Conservation (phyloP, 2,888 invertebrate species). For the Stenchaetothrips biformis region DNA sequence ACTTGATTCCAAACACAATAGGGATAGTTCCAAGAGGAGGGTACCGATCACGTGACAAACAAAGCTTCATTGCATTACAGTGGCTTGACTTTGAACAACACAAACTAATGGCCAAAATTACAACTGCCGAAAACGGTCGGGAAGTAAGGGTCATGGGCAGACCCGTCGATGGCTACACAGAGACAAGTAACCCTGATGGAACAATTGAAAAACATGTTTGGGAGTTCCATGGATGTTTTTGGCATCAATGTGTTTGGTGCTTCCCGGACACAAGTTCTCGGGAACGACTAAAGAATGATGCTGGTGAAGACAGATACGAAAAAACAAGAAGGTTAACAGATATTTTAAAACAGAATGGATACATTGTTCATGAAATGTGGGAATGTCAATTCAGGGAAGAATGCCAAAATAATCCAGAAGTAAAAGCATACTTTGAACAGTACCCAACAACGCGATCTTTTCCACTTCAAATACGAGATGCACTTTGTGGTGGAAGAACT, state of each 20-base stretch:
- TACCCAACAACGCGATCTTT: background rate
- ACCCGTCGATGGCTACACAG: too few relatives aligned
- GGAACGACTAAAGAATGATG: background rate
- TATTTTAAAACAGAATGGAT: background rate
- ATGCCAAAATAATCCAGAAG: background rate
- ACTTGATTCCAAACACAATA: too few relatives aligned
- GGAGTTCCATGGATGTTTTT: background rate
- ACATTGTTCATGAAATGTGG: slow-evolving; percentile 5
- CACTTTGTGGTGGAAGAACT: background rate
- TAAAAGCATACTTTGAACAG: background rate
- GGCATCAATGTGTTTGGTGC: background rate
- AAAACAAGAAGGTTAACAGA: background rate
- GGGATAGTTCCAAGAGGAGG: too few relatives aligned
- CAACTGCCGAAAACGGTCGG: too few relatives aligned
- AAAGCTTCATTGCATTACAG: too few relatives aligned
- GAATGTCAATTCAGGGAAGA: background rate
- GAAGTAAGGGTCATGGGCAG: too few relatives aligned
- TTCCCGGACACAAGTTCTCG: background rate
- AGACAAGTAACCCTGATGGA: background rate
- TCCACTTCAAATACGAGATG: background rate
- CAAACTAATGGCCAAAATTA: too few relatives aligned
- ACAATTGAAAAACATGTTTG: background rate
- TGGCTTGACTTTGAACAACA: too few relatives aligned
- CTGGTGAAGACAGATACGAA: background rate
- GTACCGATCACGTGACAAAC: too few relatives aligned